These are phyloP conservation scores for Epinephelus coioides DNA, from an alignment of 2,797 vertebrate genomes.

Conservation along the genomic window DNA sequence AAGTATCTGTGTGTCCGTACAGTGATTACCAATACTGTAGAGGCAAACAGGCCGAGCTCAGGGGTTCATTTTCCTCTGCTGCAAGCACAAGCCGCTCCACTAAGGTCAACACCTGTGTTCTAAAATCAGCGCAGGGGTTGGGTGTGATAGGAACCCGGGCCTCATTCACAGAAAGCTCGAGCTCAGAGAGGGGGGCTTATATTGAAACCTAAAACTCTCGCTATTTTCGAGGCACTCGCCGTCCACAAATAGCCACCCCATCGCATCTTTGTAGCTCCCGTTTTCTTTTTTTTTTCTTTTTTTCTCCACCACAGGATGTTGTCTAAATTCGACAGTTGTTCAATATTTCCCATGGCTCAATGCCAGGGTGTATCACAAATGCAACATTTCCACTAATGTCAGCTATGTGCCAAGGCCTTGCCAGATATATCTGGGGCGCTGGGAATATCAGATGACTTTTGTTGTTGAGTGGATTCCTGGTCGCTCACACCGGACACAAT, in stretches of 20 bases:
- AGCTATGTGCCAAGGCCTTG: slow-evolving; percentile 70
- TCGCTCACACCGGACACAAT: slow-evolving; percentile 69
- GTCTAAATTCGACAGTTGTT: slow-evolving; percentile 83
- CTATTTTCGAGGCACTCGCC: slow-evolving; percentile 86
- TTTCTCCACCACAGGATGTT: slow-evolving; percentile 77
- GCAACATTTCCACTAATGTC: slow-evolving; percentile 83
- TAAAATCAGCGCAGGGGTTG: slow-evolving; percentile 85
- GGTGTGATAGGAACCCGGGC: slow-evolving; percentile 85
- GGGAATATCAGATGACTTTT: slow-evolving; percentile 72
- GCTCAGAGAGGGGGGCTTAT: slow-evolving; percentile 85
- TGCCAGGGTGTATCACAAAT: slow-evolving; percentile 81
- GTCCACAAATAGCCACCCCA: slow-evolving; percentile 85
- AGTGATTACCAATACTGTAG: slow-evolving; percentile 51
- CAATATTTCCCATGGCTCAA: slow-evolving; percentile 81
- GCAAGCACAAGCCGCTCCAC: slow-evolving; percentile 84
- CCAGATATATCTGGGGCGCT: slow-evolving; percentile 70
- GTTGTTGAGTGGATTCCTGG: slow-evolving; percentile 71
- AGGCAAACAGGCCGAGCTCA: slow-evolving; percentile 70
- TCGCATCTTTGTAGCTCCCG: slow-evolving; percentile 76
- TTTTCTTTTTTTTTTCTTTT: slow-evolving; percentile 58
- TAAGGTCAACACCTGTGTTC: slow-evolving; percentile 91
- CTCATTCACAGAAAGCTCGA: slow-evolving; percentile 88
- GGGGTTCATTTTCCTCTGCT: slow-evolving; percentile 85
- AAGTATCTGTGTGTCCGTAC: slow-evolving; percentile 54
- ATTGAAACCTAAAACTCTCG: slow-evolving; percentile 86